phyloP scores from a whole-genome alignment of 2,113 vertebrate genomes.

The Tachycineta bicolor region DNA sequence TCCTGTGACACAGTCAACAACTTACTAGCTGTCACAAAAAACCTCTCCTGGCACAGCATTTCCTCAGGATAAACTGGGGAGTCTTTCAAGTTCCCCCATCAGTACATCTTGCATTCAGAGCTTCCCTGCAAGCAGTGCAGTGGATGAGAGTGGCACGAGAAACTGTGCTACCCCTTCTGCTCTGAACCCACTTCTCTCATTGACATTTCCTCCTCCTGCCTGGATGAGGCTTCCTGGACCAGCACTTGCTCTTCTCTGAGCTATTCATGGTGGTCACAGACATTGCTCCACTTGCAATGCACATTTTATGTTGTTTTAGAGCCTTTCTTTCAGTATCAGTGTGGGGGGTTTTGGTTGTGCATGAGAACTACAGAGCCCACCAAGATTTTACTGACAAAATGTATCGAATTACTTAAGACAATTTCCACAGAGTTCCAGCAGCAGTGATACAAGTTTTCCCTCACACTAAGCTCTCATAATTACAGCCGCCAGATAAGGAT shows the following conservation, averaged over 20 bases:
- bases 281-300: neutral
- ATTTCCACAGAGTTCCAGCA: neutral
- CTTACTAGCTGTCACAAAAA: neutral
- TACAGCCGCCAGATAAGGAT: neutral
- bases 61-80: neutral
- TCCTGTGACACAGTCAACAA: neutral
- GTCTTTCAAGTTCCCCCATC: neutral
- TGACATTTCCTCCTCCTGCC: neutral
- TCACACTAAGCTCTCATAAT: neutral
- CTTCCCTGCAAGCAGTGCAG: neutral
- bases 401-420: neutral
- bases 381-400: neutral
- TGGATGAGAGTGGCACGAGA: accelerated
- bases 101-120: neutral
- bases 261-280: neutral
- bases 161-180: neutral
- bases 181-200: neutral
- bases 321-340: neutral
- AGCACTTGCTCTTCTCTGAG: neutral
- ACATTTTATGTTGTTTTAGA: neutral
- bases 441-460: neutral
- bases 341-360: neutral
- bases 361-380: neutral
- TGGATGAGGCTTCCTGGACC: accelerated
- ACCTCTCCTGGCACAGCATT: neutral